These are phyloP conservation scores for Montipora foliosa DNA, from an alignment of 64 coral and sea anemone genomes.

Conservation along the genomic window DNA sequence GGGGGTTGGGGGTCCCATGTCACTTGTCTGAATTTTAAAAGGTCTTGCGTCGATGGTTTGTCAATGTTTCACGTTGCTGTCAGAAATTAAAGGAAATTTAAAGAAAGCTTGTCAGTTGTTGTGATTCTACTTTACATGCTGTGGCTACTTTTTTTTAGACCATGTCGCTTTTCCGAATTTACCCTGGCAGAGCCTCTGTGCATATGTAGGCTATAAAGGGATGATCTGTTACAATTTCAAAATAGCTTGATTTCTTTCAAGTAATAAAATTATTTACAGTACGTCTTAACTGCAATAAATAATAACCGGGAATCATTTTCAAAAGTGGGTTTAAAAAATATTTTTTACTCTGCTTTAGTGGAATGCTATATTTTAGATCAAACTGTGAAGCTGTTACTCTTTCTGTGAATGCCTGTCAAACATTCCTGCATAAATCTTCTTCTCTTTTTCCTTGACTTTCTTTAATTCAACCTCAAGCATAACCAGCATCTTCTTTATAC, in stretches of 20 bases:
- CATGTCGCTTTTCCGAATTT: too few relatives aligned
- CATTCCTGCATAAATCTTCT: conserved; percentile 91
- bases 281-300: background rate
- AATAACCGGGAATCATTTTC: background rate
- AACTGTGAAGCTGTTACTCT: conserved; percentile 3
- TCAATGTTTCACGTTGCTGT: too few relatives aligned
- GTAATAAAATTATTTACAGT: background rate
- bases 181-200: too few relatives aligned
- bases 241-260: background rate
- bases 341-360: background rate
- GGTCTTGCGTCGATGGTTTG: too few relatives aligned
- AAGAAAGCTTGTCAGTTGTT: too few relatives aligned
- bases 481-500: conserved; percentile 84
- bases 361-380: background rate
- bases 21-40: too few relatives aligned
- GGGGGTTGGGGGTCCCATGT: too few relatives aligned
- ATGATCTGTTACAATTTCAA: background rate
- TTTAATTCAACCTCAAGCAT: conserved; percentile 76
- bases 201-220: too few relatives aligned
- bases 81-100: too few relatives aligned
- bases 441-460: conserved; percentile 87
- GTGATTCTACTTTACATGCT: too few relatives aligned
- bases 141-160: too few relatives aligned
- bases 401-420: conserved; percentile 74
- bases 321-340: background rate